A percentile compares a stretch with the other conserved stretches of the same genome.
Evolutionary conservation across 1,140 invertebrate genomes (phyloP).

Genomic region (Lamellibrachia luymesi): DNA sequence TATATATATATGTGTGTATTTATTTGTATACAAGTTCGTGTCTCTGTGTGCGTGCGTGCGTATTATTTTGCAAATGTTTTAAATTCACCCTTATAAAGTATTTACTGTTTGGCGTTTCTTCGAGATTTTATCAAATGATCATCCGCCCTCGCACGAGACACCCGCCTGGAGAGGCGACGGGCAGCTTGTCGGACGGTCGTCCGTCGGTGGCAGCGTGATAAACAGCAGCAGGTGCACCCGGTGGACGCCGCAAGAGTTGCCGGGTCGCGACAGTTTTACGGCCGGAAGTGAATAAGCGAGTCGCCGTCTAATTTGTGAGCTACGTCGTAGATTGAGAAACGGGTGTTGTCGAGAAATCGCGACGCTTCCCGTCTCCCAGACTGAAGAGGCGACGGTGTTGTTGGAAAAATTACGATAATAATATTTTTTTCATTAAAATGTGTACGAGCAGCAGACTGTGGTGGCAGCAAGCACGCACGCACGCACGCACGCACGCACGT

Average conservation of each 20-base stretch:
- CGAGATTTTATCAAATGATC: no score
- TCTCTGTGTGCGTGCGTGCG: no score
- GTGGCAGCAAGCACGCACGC: neutral
- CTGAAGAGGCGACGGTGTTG: neutral
- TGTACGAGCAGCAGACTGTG: no score
- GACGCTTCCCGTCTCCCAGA: neutral
- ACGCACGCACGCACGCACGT: neutral
- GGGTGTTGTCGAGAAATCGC: neutral
- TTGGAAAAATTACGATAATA: no score
- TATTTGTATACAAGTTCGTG: no score
- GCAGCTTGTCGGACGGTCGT: neutral
- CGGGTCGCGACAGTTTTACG: neutral
- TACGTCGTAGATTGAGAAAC: neutral
- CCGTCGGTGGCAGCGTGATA: neutral
- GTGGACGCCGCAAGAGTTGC: neutral
- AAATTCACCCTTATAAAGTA: no score
- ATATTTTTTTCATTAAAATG: no score
- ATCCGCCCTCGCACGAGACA: no score
- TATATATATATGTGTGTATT: no score
- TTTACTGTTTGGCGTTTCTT: no score
- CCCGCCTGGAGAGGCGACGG: no score
- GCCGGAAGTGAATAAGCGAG: neutral
- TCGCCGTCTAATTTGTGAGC: neutral
- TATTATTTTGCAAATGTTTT: no score
- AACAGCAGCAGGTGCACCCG: neutral